Conservation (phyloP, 2,113 vertebrate species). For the Peromyscus maniculatus region DNA sequence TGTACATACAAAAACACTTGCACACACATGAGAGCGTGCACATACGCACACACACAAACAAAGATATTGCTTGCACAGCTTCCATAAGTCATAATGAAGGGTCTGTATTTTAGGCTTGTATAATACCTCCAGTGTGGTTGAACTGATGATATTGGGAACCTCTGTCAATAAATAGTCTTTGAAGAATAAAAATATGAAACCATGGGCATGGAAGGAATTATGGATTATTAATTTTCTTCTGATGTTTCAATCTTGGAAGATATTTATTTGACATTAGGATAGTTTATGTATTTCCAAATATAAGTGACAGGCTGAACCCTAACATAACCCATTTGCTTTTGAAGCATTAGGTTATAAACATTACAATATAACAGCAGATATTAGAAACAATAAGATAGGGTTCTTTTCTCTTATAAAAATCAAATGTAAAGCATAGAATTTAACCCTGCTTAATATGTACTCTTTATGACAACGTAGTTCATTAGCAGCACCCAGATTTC, state of each 20-base stretch:
- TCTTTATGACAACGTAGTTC: neutral
- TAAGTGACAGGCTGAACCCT: constrained; percentile 37
- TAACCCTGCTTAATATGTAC: neutral
- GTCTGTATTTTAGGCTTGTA: neutral
- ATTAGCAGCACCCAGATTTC: neutral
- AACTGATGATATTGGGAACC: neutral
- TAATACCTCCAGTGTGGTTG: neutral
- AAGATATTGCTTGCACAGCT: neutral
- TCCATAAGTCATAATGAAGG: neutral
- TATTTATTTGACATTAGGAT: neutral
- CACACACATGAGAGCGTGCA: neutral
- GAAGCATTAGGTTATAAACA: neutral
- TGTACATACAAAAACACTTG: neutral
- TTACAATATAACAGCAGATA: neutral
- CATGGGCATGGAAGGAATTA: neutral
- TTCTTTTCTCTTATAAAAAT: neutral
- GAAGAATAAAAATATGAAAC: neutral
- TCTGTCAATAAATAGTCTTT: neutral
- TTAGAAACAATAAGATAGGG: constrained; percentile 1
- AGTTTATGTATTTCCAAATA: constrained; percentile 32
- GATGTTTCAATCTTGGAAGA: constrained; percentile 42
- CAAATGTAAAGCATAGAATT: constrained; percentile 1
- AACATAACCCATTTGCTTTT: neutral
- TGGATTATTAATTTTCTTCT: neutral
- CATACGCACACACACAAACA: neutral